phyloP scores from a whole-genome alignment of 2,113 vertebrate genomes.

The Typhlomys cinereus region DNA sequence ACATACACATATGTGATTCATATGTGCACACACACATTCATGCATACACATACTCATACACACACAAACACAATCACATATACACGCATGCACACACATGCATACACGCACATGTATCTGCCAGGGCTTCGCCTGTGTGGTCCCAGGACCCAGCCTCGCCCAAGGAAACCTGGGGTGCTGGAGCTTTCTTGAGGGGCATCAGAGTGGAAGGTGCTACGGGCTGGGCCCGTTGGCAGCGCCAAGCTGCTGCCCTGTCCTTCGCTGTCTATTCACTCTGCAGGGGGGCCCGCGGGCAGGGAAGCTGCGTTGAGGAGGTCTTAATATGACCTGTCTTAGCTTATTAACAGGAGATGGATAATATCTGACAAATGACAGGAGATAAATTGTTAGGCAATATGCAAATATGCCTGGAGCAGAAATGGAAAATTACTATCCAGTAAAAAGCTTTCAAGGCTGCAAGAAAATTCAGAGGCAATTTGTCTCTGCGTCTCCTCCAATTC shows the following conservation, averaged over 20 bases:
- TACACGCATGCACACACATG: too few relatives aligned
- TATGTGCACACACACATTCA: too few relatives aligned
- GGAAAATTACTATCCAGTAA: conserved; percentile 85
- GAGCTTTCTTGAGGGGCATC: neutral
- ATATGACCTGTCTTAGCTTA: conserved; percentile 74
- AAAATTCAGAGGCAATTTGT: conserved; percentile 86
- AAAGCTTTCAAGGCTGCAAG: conserved; percentile 84
- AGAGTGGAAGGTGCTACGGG: neutral
- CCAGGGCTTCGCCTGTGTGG: fast-evolving
- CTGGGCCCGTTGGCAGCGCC: neutral
- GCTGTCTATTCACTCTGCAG: neutral
- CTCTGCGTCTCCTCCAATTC: conserved; percentile 78
- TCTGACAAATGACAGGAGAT: conserved; percentile 82
- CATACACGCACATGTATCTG: too few relatives aligned
- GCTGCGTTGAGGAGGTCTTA: conserved; percentile 13
- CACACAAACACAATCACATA: too few relatives aligned
- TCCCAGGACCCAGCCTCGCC: fast-evolving
- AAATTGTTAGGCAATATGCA: conserved; percentile 84
- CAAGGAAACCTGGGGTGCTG: fast-evolving
- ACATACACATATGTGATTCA: too few relatives aligned
- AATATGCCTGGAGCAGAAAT: conserved; percentile 84
- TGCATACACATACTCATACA: too few relatives aligned
- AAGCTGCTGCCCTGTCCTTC: fast-evolving
- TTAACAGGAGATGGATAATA: conserved; percentile 82
- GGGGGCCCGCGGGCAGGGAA: neutral